Percentiles rank a stretch among this genome's conserved stretches.
phyloP scores from a whole-genome alignment of 1,140 invertebrate genomes.

The Triops longicaudatus region DNA sequence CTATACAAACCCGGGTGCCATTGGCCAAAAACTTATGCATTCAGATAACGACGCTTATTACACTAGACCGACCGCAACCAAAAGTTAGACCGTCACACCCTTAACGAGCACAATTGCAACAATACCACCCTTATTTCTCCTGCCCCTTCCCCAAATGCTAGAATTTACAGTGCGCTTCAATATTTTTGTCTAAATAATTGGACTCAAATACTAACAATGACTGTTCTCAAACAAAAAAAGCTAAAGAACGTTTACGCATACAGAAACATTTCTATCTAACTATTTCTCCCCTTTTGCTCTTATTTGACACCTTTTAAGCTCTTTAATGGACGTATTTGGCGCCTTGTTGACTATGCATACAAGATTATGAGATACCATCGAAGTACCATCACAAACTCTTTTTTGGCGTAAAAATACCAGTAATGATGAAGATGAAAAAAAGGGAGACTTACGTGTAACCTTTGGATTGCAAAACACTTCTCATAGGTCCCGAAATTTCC shows the following conservation, averaged over 20 bases:
- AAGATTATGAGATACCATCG: no score
- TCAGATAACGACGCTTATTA: slow-evolving; percentile 12
- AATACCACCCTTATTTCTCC: not conserved
- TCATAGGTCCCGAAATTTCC: slow-evolving; percentile 77
- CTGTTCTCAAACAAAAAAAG: not conserved
- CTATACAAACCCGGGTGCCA: not conserved
- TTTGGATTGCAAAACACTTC: slow-evolving; percentile 55
- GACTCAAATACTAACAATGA: not conserved
- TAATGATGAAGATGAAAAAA: not conserved
- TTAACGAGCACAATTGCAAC: not conserved
- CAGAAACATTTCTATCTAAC: not conserved
- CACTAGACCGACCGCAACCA: not conserved
- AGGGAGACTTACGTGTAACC: slow-evolving; percentile 59
- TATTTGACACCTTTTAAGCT: not conserved
- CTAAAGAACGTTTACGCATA: not conserved
- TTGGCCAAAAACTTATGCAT: not conserved
- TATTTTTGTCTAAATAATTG: not conserved
- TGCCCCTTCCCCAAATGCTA: no score
- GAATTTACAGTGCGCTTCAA: not conserved
- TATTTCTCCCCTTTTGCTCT: not conserved
- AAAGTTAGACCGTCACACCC: not conserved
- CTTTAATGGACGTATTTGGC: no score
- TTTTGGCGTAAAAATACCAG: not conserved
- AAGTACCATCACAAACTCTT: no score
- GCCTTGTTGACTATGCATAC: no score